Evolutionary conservation across 2,888 invertebrate genomes (phyloP).

Genomic region (Synergus japonicus): DNA sequence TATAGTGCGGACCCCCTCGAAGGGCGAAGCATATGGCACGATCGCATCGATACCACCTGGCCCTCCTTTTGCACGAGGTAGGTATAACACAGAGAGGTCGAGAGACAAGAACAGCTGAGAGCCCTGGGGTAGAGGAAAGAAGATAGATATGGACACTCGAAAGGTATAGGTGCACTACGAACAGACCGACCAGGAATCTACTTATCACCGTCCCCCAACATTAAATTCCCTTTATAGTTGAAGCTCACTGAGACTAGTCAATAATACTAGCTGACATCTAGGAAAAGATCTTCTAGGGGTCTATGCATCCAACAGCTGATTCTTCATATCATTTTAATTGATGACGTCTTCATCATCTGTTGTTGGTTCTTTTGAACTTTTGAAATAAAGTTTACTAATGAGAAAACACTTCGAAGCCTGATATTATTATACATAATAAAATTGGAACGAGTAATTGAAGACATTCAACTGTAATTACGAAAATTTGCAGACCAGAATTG

Average conservation of each 20-base stretch:
- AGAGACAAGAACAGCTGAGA: conserved; percentile 34
- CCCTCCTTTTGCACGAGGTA: conserved; percentile 55
- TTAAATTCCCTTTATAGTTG: conserved; percentile 32
- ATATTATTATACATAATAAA: background rate
- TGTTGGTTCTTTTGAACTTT: background rate
- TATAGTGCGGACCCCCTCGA: conserved; percentile 64
- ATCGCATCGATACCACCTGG: conserved; percentile 73
- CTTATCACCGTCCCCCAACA: conserved; percentile 36
- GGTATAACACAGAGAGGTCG: conserved; percentile 11
- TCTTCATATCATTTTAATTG: conserved; percentile 23
- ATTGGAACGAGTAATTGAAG: background rate
- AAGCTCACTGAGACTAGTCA: conserved; percentile 6
- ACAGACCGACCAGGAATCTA: conserved; percentile 35
- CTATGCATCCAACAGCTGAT: conserved; percentile 22
- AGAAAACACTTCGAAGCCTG: background rate
- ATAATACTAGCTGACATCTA: conserved; percentile 7
- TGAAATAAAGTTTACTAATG: too few species aligned
- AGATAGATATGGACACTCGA: conserved; percentile 26
- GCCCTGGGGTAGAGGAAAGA: conserved; percentile 1
- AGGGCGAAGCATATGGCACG: conserved; percentile 73
- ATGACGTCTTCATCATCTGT: conserved; percentile 30
- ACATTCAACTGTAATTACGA: background rate
- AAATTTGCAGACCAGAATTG: background rate
- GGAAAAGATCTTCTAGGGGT: background rate
- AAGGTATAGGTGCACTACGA: conserved; percentile 15